Conservation (phyloP, 2,113 vertebrate species). For the Egretta garzetta region DNA sequence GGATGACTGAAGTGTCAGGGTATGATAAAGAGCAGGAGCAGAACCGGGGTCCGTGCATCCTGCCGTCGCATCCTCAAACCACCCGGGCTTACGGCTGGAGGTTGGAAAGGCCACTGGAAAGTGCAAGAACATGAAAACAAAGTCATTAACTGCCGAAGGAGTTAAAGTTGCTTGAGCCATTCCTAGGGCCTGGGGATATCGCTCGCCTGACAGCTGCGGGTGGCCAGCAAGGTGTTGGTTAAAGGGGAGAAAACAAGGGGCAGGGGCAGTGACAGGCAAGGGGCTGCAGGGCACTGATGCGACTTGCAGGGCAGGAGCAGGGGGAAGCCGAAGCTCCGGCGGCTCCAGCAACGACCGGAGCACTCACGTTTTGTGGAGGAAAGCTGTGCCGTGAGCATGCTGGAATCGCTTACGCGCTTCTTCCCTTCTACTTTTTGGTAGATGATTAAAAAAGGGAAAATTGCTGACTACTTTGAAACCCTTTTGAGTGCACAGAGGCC, state of each 20-base stretch:
- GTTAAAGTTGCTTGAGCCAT: not conserved
- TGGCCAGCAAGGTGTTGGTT: not conserved
- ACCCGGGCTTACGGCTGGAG: accelerated
- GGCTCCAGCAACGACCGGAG: accelerated
- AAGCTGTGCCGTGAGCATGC: not conserved
- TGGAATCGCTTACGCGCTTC: not conserved
- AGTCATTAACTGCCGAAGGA: not conserved
- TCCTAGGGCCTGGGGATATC: not conserved
- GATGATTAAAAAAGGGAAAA: not conserved
- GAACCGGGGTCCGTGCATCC: not conserved
- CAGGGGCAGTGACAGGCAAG: not conserved
- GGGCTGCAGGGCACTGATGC: not conserved
- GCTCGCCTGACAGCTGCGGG: not conserved
- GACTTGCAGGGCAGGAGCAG: not conserved
- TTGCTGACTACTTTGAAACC: not conserved
- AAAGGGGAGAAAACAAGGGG: not conserved
- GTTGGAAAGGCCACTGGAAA: not conserved
- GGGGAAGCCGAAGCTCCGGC: accelerated
- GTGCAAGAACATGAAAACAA: not conserved
- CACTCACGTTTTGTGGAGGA: accelerated
- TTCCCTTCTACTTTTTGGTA: not conserved
- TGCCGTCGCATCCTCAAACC: accelerated
- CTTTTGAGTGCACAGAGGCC: not conserved
- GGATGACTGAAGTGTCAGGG: not conserved
- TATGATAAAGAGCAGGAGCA: not conserved